These are phyloP conservation scores for Aricia agestis DNA, from an alignment of 1,140 invertebrate species.

Conservation along the genomic window DNA sequence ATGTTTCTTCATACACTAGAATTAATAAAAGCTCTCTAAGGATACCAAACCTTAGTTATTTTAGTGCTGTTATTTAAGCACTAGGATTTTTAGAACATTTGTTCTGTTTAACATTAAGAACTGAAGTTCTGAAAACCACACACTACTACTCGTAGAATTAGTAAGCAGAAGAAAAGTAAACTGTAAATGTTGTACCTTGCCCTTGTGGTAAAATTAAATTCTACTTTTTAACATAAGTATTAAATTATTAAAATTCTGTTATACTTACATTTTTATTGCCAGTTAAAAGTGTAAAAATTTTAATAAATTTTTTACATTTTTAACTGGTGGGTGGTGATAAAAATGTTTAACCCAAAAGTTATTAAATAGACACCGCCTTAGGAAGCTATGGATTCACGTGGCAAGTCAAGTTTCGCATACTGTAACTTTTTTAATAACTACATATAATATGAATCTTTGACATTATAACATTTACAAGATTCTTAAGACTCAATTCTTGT, in stretches of 20 bases:
- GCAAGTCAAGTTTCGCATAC: too few species aligned
- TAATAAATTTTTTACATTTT: too few species aligned
- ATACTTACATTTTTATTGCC: too few species aligned
- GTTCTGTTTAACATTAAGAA: not conserved
- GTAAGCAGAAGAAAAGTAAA: not conserved
- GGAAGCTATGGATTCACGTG: too few species aligned
- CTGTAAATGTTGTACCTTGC: not conserved
- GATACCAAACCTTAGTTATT: slow-evolving; percentile 10
- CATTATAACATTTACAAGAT: not conserved
- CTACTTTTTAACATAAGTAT: not conserved
- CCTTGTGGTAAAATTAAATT: not conserved
- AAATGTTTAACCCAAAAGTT: too few species aligned
- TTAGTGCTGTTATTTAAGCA: not conserved
- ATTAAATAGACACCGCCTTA: too few species aligned
- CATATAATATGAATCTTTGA: not conserved
- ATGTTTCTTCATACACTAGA: not conserved
- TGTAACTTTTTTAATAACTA: too few species aligned
- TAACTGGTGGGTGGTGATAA: too few species aligned
- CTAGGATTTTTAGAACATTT: not conserved
- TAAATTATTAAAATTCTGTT: not conserved
- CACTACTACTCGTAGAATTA: not conserved
- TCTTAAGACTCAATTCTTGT: not conserved
- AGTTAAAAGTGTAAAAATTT: too few species aligned
- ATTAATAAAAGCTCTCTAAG: not conserved
- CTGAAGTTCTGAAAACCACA: not conserved